These are phyloP conservation scores for Yponomeuta plumbellus DNA, from an alignment of 2,888 invertebrate genomes.

Conservation along the genomic window DNA sequence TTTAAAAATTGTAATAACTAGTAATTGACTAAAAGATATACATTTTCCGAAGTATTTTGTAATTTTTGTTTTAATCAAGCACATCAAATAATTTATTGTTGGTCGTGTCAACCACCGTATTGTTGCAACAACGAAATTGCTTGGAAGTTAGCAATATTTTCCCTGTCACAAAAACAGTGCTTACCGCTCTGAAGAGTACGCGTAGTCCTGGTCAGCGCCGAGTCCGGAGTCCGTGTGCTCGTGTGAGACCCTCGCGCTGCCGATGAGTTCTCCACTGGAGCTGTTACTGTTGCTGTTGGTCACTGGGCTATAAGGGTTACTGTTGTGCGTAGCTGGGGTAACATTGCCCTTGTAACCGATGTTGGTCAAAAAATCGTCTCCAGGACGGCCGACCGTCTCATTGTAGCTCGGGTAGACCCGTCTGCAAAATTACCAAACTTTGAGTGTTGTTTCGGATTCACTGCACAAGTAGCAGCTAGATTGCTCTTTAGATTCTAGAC, in stretches of 20 bases:
- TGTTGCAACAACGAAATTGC: no score
- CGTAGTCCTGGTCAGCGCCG: constrained; percentile 85
- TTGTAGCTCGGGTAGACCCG: constrained; percentile 65
- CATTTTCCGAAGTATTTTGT: no score
- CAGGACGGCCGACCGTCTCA: constrained; percentile 46
- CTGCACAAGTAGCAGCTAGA: not conserved
- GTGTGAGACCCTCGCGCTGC: constrained; percentile 79
- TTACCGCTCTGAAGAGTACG: constrained; percentile 82
- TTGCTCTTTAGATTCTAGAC: no score
- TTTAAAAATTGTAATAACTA: no score
- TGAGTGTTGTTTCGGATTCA: constrained; percentile 29
- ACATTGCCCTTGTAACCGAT: constrained; percentile 64
- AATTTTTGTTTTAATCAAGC: no score
- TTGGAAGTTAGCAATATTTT: no score
- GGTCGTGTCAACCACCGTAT: no score
- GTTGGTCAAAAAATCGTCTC: constrained; percentile 63
- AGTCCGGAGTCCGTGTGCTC: constrained; percentile 87
- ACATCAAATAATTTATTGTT: no score
- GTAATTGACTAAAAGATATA: no score
- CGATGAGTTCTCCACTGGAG: constrained; percentile 70
- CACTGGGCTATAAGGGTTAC: constrained; percentile 69
- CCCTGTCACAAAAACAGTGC: not conserved
- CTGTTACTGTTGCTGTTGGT: constrained; percentile 73
- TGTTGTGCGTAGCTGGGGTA: constrained; percentile 58
- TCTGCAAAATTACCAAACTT: constrained; percentile 32